A percentile compares a stretch with the other conserved stretches of the same genome.
Conservation (phyloP, 92 coral and sea anemone genomes). For the Parazoanthus darwini region DNA sequence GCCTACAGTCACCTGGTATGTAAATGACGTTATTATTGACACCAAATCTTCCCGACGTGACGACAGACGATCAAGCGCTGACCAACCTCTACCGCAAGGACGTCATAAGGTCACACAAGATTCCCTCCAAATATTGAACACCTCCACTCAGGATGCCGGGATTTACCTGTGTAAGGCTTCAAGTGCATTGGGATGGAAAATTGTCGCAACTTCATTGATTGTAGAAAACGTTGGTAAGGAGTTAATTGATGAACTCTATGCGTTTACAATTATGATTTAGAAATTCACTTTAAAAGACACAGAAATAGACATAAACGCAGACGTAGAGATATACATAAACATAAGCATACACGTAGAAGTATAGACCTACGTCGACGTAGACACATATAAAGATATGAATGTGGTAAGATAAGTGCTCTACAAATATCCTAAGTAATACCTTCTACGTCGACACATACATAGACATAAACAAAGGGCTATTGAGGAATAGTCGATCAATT, state of each 20-base stretch:
- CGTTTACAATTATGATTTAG: background rate
- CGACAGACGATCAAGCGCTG: background rate
- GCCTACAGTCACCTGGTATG: background rate
- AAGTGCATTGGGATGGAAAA: slow-evolving; percentile 27
- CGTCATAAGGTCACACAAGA: slow-evolving; percentile 19
- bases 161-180: slow-evolving; percentile 45
- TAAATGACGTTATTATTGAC: background rate
- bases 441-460: no score
- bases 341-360: no score
- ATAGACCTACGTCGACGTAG: no score
- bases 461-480: no score
- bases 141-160: slow-evolving; percentile 30
- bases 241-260: background rate
- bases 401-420: no score
- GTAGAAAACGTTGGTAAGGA: slow-evolving; percentile 39
- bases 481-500: no score
- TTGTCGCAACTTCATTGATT: slow-evolving; percentile 25
- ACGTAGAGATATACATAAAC: no score
- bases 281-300: no score
- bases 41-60: background rate
- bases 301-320: no score
- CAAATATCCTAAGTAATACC: no score
- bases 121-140: slow-evolving; percentile 29
- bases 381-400: no score
- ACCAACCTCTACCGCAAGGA: slow-evolving; percentile 38